phyloP scores from a whole-genome alignment of 2,113 vertebrate genomes.

The Guaruba guarouba region DNA sequence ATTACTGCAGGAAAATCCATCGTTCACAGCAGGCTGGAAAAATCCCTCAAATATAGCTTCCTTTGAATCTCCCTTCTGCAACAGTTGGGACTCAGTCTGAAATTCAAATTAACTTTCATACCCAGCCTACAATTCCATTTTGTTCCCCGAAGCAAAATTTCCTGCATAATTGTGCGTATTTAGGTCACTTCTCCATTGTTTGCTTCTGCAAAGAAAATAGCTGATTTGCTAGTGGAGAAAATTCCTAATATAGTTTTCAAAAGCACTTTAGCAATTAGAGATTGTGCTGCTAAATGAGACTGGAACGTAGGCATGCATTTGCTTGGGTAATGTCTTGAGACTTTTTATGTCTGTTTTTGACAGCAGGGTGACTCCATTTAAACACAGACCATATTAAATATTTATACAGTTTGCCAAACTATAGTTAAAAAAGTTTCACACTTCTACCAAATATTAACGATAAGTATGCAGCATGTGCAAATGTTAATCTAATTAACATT shows the following conservation, averaged over 20 bases:
- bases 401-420: not conserved
- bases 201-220: constrained; percentile 32
- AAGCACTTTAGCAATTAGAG: constrained; percentile 57
- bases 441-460: not conserved
- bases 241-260: constrained; percentile 46
- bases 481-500: not conserved
- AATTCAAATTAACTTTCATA: constrained; percentile 64
- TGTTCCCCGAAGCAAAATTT: constrained; percentile 61
- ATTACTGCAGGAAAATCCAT: not conserved
- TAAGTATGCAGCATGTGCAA: not conserved
- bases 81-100: constrained; percentile 50
- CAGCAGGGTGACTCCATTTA: not conserved
- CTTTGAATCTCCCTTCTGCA: constrained; percentile 33
- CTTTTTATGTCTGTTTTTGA: not conserved
- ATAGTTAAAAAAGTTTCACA: not conserved
- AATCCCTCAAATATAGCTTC: not conserved
- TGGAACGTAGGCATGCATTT: not conserved
- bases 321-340: constrained; percentile 2
- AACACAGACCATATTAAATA: not conserved
- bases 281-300: constrained; percentile 15
- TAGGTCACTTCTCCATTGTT: constrained; percentile 68
- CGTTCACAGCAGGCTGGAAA: not conserved
- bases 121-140: constrained; percentile 43
- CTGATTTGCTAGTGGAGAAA: constrained; percentile 47
- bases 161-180: constrained; percentile 65